Conservation (phyloP, 2,888 invertebrate genomes). For the Netelia inedita region DNA sequence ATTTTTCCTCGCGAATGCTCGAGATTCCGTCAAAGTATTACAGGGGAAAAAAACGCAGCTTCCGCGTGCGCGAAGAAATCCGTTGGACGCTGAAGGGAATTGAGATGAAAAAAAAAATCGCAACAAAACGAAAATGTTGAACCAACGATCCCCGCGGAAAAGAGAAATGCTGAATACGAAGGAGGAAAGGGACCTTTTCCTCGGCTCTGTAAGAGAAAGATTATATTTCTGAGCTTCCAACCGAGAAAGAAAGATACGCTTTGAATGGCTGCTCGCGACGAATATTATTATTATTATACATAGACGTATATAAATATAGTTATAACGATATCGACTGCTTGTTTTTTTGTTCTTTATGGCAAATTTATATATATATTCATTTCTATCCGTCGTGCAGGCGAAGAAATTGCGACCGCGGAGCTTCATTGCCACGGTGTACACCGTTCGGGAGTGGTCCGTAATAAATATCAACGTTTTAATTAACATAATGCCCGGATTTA, state of each 20-base stretch:
- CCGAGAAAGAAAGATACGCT: neutral
- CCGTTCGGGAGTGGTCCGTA: constrained; percentile 43
- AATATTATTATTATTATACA: neutral
- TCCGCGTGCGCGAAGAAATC: too few species aligned
- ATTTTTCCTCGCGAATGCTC: too few species aligned
- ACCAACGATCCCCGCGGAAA: neutral
- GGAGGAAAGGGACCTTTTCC: constrained; percentile 7
- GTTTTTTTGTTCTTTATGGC: constrained; percentile 4
- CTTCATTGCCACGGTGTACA: constrained; percentile 21
- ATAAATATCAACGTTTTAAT: constrained; percentile 79
- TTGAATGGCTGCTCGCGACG: neutral
- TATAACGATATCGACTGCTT: neutral
- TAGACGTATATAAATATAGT: neutral
- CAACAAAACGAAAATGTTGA: neutral
- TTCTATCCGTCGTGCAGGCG: neutral
- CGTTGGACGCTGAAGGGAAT: neutral
- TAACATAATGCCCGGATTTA: constrained; percentile 77
- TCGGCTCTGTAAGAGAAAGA: constrained; percentile 32
- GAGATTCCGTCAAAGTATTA: too few species aligned
- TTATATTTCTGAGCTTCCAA: constrained; percentile 21
- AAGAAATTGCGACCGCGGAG: constrained; percentile 12
- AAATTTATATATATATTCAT: neutral
- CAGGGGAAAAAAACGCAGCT: too few species aligned
- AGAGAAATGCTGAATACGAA: constrained; percentile 1
- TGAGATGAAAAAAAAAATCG: neutral